Percentiles rank a stretch among this genome's conserved stretches.
These are phyloP conservation scores for Progne subis DNA, from an alignment of 2,113 vertebrate species.

Conservation along the genomic window DNA sequence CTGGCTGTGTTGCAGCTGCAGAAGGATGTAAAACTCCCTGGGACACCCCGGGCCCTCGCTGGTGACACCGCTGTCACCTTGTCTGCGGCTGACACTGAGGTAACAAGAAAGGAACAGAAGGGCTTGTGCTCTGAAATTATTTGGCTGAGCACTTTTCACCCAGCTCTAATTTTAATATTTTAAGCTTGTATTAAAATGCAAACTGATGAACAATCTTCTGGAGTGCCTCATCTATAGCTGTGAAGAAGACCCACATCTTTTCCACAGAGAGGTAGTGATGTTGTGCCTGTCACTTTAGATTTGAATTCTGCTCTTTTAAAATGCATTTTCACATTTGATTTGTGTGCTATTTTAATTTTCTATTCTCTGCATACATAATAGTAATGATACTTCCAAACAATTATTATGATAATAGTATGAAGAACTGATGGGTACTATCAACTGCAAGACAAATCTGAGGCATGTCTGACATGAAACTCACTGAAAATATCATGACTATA, in stretches of 20 bases:
- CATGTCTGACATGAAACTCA: not conserved
- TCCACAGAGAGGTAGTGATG: not conserved
- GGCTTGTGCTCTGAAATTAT: not conserved
- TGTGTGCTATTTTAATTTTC: not conserved
- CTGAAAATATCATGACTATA: not conserved
- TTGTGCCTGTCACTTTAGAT: not conserved
- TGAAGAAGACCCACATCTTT: not conserved
- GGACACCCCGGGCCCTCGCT: accelerated
- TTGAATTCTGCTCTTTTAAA: not conserved
- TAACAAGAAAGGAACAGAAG: not conserved
- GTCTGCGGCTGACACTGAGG: not conserved
- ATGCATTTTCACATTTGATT: not conserved
- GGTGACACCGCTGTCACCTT: not conserved
- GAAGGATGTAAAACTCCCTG: not conserved
- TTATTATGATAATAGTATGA: not conserved
- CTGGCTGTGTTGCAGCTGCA: not conserved
- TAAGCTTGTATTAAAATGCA: not conserved
- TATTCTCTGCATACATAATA: not conserved
- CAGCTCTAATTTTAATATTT: not conserved
- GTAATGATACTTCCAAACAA: not conserved
- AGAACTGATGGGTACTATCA: not conserved
- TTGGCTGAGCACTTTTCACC: not conserved
- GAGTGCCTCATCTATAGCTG: not conserved
- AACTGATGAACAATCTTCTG: not conserved
- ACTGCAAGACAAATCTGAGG: not conserved